phyloP scores from a whole-genome alignment of 2,797 vertebrate genomes.

The Myotis planiceps region DNA sequence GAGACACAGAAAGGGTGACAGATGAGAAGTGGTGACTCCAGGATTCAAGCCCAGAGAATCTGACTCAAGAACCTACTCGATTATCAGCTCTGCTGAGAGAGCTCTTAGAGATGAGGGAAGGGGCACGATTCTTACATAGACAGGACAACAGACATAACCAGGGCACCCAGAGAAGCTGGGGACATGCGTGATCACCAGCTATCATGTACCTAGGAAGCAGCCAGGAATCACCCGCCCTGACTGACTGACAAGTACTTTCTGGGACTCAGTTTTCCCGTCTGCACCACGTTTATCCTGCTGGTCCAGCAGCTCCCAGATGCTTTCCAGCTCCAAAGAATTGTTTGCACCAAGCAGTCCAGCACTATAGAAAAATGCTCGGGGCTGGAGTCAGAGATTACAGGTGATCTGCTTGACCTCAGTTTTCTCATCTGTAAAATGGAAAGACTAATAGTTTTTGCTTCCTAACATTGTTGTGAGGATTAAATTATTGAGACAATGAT shows the following conservation, averaged over 20 bases:
- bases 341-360: neutral
- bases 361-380: fast-evolving
- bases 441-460: neutral
- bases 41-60: neutral
- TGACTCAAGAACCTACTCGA: neutral
- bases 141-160: neutral
- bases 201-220: neutral
- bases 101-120: neutral
- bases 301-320: neutral
- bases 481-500: neutral
- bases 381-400: neutral
- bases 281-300: neutral
- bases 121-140: no score
- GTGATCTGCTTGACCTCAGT: neutral
- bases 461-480: fast-evolving
- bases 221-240: neutral
- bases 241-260: neutral
- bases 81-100: neutral
- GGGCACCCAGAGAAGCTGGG: no score
- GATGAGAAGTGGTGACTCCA: neutral
- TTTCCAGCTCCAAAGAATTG: neutral
- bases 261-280: neutral
- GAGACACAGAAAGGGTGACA: neutral
- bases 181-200: fast-evolving
- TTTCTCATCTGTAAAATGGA: neutral